Percentiles rank a stretch among this genome's conserved stretches.
Conservation (phyloP, 1,140 invertebrate genomes). For the Nixonia krombeini region DNA sequence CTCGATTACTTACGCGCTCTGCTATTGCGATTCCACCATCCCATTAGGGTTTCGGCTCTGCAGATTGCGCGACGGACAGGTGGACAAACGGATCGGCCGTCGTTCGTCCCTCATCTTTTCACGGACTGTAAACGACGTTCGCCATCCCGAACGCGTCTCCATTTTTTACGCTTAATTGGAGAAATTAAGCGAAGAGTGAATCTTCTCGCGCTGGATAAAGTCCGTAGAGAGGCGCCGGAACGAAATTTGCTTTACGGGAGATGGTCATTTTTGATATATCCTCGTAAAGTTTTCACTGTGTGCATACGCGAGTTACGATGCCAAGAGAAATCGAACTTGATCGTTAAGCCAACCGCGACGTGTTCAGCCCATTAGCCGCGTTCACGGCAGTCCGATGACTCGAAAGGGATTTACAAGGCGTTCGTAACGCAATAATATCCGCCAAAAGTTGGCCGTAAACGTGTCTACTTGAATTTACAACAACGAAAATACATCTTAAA, state of each 20-base stretch:
- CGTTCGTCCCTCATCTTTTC: too few relatives aligned
- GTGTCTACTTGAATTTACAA: conserved; percentile 17
- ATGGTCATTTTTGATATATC: conserved; percentile 56
- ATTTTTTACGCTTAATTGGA: too few relatives aligned
- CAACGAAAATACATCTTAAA: conserved; percentile 14
- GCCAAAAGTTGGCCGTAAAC: too few relatives aligned
- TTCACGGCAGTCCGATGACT: conserved; percentile 49
- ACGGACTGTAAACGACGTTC: too few relatives aligned
- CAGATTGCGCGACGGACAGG: too few relatives aligned
- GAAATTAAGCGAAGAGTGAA: too few relatives aligned
- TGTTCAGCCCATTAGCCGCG: conserved; percentile 63
- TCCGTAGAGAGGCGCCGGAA: conserved; percentile 29
- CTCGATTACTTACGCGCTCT: too few relatives aligned
- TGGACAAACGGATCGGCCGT: too few relatives aligned
- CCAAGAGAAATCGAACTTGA: conserved; percentile 69
- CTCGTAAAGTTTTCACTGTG: conserved; percentile 61
- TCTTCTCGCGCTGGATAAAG: too few relatives aligned
- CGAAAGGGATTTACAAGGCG: conserved; percentile 28
- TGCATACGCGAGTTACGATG: conserved; percentile 53
- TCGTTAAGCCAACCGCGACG: conserved; percentile 65
- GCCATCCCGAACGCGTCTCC: too few relatives aligned
- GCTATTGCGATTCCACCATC: too few relatives aligned
- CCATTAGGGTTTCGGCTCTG: too few relatives aligned
- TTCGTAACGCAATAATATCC: conserved; percentile 17
- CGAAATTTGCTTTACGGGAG: conserved; percentile 34